Evolutionary conservation across 2,888 invertebrate species (phyloP).

Genomic region (Eurois occulta): DNA sequence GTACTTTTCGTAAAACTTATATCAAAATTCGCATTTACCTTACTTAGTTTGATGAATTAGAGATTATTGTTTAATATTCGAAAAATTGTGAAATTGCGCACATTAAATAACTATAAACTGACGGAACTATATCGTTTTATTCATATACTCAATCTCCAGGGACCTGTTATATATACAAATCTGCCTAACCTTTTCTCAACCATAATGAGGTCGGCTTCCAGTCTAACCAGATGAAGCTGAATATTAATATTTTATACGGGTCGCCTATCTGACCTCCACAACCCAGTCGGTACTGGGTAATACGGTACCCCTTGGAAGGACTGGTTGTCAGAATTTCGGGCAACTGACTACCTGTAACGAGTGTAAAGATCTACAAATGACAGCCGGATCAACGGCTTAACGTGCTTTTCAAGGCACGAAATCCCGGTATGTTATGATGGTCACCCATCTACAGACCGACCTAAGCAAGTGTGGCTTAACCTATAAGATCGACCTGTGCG

Average conservation of each 20-base stretch:
- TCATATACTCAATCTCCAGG: neutral
- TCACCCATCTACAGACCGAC: no score
- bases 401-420: neutral
- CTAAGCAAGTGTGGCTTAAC: no score
- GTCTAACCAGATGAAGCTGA: neutral
- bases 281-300: neutral
- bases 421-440: no score
- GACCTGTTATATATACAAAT: neutral
- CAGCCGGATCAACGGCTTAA: neutral
- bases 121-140: neutral
- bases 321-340: neutral
- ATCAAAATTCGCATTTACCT: neutral
- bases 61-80: neutral
- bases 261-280: neutral
- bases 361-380: neutral
- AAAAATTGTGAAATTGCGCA: neutral
- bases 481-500: no score
- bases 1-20: neutral
- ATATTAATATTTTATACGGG: neutral
- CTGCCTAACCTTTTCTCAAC: neutral
- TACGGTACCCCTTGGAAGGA: neutral
- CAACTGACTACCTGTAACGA: neutral
- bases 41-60: neutral
- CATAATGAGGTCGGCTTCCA: neutral
- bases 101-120: neutral